Evolutionary conservation across 2,888 invertebrate genomes (phyloP).

Genomic region (Lordiphosa andalusiaca): DNA sequence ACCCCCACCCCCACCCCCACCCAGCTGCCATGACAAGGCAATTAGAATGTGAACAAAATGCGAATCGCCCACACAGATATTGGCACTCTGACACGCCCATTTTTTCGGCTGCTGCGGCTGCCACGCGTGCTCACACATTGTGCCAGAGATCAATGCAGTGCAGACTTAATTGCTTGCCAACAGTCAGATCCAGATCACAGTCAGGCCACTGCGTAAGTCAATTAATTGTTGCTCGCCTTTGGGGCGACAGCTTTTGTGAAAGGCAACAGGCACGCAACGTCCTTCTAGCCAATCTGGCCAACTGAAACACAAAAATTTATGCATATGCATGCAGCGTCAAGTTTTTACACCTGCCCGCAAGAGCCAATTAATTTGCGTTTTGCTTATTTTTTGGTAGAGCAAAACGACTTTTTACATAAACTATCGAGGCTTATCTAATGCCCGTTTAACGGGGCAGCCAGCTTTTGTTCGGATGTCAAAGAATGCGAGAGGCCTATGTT

Average conservation of each 20-base stretch:
- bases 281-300: conserved; percentile 58
- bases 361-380: conserved; percentile 56
- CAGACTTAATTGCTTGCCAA: conserved; percentile 46
- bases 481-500: conserved; percentile 24
- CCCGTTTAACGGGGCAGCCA: conserved; percentile 17
- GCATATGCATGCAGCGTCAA: conserved; percentile 49
- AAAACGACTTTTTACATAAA: conserved; percentile 19
- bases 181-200: conserved; percentile 29
- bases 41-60: conserved; percentile 57
- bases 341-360: conserved; percentile 64
- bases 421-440: conserved; percentile 40
- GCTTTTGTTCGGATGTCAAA: conserved; percentile 17
- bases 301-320: conserved; percentile 38
- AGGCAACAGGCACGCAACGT: conserved; percentile 62
- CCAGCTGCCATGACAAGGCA: conserved; percentile 40
- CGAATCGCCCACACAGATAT: conserved; percentile 54
- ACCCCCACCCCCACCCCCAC: not conserved
- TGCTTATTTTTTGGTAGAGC: conserved; percentile 18
- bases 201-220: conserved; percentile 55
- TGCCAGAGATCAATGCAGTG: conserved; percentile 20
- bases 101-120: conserved; percentile 14
- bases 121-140: conserved; percentile 38
- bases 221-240: conserved; percentile 70
- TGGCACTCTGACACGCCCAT: conserved; percentile 16
- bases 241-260: conserved; percentile 68